A percentile compares a stretch with the other conserved stretches of the same genome.
phyloP scores from a whole-genome alignment of 2,797 vertebrate genomes.

The Decapterus maruadsi region DNA sequence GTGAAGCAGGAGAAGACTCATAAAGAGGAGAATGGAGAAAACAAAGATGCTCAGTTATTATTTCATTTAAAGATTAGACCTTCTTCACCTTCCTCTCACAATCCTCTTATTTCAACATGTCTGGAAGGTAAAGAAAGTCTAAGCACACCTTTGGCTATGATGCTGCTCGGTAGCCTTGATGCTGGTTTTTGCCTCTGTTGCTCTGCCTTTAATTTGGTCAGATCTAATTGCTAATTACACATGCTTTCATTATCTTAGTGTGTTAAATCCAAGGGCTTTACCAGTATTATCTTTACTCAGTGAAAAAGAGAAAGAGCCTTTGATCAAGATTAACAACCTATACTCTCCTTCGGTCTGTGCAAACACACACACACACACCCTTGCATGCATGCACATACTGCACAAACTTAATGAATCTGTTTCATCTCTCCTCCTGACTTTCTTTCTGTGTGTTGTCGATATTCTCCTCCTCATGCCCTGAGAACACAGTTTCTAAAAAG shows the following conservation, averaged over 20 bases:
- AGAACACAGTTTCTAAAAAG: constrained; percentile 52
- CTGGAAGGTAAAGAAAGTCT: constrained; percentile 33
- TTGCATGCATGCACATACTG: constrained; percentile 16
- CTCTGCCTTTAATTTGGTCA: constrained; percentile 66
- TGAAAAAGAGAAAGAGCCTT: constrained; percentile 63
- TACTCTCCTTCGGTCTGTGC: constrained; percentile 33
- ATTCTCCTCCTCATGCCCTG: constrained; percentile 48
- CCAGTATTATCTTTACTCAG: constrained; percentile 66
- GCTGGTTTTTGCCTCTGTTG: constrained; percentile 46
- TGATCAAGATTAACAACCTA: constrained; percentile 70
- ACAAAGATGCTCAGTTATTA: constrained; percentile 41
- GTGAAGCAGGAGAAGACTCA: constrained; percentile 40
- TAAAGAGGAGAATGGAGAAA: constrained; percentile 26
- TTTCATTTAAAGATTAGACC: constrained; percentile 47
- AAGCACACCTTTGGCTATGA: constrained; percentile 60
- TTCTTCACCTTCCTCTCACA: constrained; percentile 36
- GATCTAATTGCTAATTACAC: constrained; percentile 72
- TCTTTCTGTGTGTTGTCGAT: constrained; percentile 38
- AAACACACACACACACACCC: constrained; percentile 15
- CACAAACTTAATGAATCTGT: constrained; percentile 66
- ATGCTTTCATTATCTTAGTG: constrained; percentile 63
- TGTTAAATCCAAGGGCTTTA: constrained; percentile 73
- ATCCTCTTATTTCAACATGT: constrained; percentile 59
- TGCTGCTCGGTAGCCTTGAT: constrained; percentile 64
- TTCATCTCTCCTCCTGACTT: constrained; percentile 63